These are phyloP conservation scores for Pangasius macronema DNA, from an alignment of 2,797 vertebrate species.

Conservation along the genomic window DNA sequence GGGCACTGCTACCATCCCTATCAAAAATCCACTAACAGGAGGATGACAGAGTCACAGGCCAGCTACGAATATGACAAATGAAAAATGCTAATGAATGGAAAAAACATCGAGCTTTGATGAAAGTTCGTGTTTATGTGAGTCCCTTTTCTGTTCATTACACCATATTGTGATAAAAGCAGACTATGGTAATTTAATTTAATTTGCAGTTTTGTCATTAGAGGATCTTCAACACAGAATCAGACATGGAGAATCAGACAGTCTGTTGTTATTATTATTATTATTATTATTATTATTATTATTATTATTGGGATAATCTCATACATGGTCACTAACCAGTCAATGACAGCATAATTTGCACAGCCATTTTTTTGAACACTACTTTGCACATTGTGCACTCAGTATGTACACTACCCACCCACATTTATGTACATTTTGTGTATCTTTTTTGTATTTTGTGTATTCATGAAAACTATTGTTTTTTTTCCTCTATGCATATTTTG, in stretches of 20 bases:
- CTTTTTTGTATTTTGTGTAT: background rate
- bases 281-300: no score
- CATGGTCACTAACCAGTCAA: background rate
- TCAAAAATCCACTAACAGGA: background rate
- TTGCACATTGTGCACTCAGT: background rate
- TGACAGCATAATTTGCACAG: background rate
- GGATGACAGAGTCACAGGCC: background rate
- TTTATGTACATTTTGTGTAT: background rate
- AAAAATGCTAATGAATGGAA: background rate
- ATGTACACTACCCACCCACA: background rate
- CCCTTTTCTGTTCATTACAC: background rate
- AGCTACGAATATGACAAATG: background rate
- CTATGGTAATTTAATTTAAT: background rate
- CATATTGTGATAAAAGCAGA: background rate
- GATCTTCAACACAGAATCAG: background rate
- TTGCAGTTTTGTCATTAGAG: background rate
- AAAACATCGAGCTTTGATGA: background rate
- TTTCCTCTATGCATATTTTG: background rate
- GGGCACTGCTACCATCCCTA: background rate
- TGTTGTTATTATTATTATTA: background rate
- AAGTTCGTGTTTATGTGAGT: background rate
- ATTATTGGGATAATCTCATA: background rate
- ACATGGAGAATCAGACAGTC: background rate
- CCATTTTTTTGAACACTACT: background rate
- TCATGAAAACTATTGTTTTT: background rate